These are phyloP conservation scores for Gambusia holbrooki DNA, from an alignment of 2,113 vertebrate genomes.

Conservation along the genomic window DNA sequence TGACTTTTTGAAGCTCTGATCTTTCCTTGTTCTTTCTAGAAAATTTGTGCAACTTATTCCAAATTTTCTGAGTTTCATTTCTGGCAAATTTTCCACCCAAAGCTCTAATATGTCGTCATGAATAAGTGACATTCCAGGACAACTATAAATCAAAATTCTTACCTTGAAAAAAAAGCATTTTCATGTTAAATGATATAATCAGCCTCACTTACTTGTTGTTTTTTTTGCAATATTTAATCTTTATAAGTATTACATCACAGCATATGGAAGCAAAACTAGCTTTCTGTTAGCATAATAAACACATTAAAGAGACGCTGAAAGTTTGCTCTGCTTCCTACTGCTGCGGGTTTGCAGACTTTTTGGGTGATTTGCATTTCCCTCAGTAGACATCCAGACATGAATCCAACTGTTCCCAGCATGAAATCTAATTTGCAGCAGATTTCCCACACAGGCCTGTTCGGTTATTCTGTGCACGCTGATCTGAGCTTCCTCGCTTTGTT, in stretches of 20 bases:
- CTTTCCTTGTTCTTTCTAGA: too few species aligned
- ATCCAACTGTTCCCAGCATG: slow-evolving; percentile 31
- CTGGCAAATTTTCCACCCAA: too few species aligned
- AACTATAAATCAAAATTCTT: too few species aligned
- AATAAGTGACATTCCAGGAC: too few species aligned
- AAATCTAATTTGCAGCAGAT: slow-evolving; percentile 47
- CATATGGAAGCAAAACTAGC: not conserved
- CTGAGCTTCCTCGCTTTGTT: slow-evolving; percentile 15
- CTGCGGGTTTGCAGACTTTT: slow-evolving; percentile 27
- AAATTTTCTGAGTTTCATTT: too few species aligned
- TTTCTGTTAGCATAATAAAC: not conserved
- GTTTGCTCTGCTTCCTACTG: not conserved
- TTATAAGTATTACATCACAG: not conserved
- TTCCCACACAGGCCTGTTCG: slow-evolving; percentile 2
- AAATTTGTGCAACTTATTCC: too few species aligned
- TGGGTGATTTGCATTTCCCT: slow-evolving; percentile 41
- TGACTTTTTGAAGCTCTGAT: too few species aligned
- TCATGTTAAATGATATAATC: too few species aligned
- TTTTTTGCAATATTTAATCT: not conserved
- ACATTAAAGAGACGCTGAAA: not conserved
- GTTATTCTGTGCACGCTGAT: not conserved
- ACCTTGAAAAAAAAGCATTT: too few species aligned
- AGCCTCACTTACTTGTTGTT: too few species aligned
- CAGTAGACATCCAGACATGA: slow-evolving; percentile 26
- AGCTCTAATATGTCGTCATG: too few species aligned